Percentiles rank a stretch among this genome's conserved stretches.
phyloP scores from a whole-genome alignment of 2,797 vertebrate species.

The Cuniculus paca region DNA sequence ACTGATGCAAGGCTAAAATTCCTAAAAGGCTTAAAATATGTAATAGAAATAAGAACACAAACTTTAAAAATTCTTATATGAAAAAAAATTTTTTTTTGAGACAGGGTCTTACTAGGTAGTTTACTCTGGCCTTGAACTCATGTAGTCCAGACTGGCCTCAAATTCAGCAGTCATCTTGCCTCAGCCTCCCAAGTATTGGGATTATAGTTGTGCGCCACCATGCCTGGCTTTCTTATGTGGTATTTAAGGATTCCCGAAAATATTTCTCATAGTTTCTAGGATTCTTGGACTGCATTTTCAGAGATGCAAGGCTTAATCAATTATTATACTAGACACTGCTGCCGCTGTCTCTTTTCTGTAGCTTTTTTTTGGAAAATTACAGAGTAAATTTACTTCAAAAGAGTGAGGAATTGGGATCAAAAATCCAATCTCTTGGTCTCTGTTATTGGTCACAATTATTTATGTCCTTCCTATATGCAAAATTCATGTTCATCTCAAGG shows the following conservation, averaged over 20 bases:
- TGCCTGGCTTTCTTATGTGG: neutral
- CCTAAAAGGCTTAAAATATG: conserved; percentile 20
- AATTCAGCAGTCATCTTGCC: neutral
- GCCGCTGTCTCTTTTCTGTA: conserved; percentile 1
- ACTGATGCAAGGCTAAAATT: neutral
- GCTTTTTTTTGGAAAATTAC: conserved; percentile 3
- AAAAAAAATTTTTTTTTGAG: neutral
- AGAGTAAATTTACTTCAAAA: neutral
- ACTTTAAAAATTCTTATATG: conserved; percentile 14
- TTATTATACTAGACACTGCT: neutral
- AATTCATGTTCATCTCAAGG: neutral
- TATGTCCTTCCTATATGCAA: neutral
- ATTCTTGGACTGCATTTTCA: conserved; percentile 30
- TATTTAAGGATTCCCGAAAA: neutral
- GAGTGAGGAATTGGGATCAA: neutral
- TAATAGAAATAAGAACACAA: conserved; percentile 31
- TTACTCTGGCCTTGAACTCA: neutral
- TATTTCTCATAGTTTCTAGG: neutral
- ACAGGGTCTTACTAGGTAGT: neutral
- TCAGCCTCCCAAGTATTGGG: neutral
- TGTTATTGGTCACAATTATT: conserved; percentile 33
- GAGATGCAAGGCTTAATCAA: neutral
- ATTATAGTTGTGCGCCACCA: neutral
- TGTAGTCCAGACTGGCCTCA: too few relatives aligned
- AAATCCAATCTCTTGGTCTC: neutral